A percentile compares a stretch with the other conserved stretches of the same genome.
phyloP scores from a whole-genome alignment of 2,888 invertebrate genomes.

The Hyles lineata region DNA sequence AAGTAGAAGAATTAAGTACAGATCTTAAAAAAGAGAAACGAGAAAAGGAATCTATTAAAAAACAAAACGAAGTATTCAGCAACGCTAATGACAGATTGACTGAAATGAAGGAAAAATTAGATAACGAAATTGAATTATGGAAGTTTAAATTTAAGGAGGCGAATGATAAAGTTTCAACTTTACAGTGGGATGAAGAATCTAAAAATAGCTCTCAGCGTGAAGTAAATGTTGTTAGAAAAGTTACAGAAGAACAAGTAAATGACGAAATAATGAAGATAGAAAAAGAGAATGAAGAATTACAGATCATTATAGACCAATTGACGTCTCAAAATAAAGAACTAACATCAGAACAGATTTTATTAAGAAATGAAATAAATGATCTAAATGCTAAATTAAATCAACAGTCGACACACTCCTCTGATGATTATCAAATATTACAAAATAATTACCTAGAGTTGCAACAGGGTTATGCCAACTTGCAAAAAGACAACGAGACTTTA shows the following conservation, averaged over 20 bases:
- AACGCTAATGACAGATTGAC: slow-evolving; percentile 90
- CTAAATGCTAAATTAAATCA: slow-evolving; percentile 59
- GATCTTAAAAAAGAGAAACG: slow-evolving; percentile 85
- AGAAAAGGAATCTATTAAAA: slow-evolving; percentile 88
- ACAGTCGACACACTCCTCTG: slow-evolving; percentile 49
- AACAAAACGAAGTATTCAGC: slow-evolving; percentile 89
- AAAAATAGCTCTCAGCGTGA: slow-evolving; percentile 57
- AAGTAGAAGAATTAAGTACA: slow-evolving; percentile 83
- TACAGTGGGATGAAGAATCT: slow-evolving; percentile 66
- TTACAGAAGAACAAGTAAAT: slow-evolving; percentile 35
- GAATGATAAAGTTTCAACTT: slow-evolving; percentile 85
- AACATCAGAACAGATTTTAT: slow-evolving; percentile 49
- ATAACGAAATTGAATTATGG: slow-evolving; percentile 89
- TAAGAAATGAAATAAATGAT: slow-evolving; percentile 62
- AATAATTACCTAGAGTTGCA: slow-evolving; percentile 56
- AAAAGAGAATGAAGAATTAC: slow-evolving; percentile 78
- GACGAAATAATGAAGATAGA: slow-evolving; percentile 72
- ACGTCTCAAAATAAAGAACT: slow-evolving; percentile 66
- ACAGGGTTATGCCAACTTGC: slow-evolving; percentile 49
- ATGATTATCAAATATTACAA: slow-evolving; percentile 57
- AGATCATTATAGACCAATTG: slow-evolving; percentile 65
- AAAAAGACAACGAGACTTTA: slow-evolving; percentile 45
- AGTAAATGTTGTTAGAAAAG: slow-evolving; percentile 26
- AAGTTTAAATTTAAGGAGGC: slow-evolving; percentile 89
- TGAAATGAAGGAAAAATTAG: slow-evolving; percentile 93